phyloP scores from a whole-genome alignment of 2,113 vertebrate genomes.

The Carlito syrichta region DNA sequence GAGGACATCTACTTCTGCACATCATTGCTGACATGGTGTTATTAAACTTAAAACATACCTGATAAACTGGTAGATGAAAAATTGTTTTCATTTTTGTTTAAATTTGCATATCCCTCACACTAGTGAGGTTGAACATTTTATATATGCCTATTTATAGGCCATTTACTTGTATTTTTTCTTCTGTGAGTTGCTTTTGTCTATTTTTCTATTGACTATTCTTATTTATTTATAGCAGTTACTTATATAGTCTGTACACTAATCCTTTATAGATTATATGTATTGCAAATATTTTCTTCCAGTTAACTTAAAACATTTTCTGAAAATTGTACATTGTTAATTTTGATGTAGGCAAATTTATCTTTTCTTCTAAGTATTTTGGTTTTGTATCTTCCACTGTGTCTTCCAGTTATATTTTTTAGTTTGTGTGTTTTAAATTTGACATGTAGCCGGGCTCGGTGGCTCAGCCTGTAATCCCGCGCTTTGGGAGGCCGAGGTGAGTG shows the following conservation, averaged over 20 bases:
- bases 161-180: neutral
- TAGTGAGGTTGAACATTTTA: neutral
- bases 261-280: neutral
- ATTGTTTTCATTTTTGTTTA: neutral
- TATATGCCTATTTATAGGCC: neutral
- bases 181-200: neutral
- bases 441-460: no score
- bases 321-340: neutral
- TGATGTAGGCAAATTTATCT: neutral
- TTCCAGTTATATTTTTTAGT: neutral
- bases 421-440: neutral
- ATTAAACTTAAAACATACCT: neutral
- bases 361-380: neutral
- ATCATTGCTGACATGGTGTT: neutral
- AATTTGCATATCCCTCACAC: neutral
- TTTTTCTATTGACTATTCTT: neutral
- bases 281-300: neutral
- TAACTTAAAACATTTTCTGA: neutral
- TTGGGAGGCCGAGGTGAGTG: no score
- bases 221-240: neutral
- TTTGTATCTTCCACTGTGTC: neutral
- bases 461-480: no score
- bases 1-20: neutral
- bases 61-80: neutral
- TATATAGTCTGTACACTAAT: neutral